phyloP scores from a whole-genome alignment of 1,140 invertebrate genomes.

The Planococcus citri region DNA sequence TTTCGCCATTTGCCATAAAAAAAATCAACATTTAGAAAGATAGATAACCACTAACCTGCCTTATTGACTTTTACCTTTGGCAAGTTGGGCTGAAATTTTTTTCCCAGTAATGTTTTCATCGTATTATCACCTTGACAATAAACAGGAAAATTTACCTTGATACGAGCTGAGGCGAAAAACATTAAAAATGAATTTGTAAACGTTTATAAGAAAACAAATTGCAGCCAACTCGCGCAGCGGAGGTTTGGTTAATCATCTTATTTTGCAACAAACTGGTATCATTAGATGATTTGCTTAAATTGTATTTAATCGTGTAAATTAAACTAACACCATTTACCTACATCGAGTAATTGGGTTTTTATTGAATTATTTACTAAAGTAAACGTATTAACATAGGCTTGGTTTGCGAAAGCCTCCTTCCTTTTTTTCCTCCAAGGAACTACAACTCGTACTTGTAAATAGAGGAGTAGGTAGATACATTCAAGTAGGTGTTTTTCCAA shows the following conservation, averaged over 20 bases:
- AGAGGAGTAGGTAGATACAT: too few species aligned
- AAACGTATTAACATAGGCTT: too few species aligned
- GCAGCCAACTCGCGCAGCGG: background rate
- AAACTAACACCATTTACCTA: background rate
- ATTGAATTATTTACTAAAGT: too few species aligned
- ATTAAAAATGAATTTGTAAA: background rate
- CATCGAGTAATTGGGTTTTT: background rate
- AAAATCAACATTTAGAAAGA: too few species aligned
- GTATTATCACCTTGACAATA: background rate
- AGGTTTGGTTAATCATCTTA: background rate
- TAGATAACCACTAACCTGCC: too few species aligned
- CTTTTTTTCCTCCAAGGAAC: too few species aligned
- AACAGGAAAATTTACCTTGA: constrained; percentile 7
- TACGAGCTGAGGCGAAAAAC: background rate
- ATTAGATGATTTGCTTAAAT: background rate
- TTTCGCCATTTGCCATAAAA: too few species aligned
- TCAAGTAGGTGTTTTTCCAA: too few species aligned
- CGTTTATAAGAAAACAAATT: background rate
- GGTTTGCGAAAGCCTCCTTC: too few species aligned
- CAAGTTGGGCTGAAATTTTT: too few species aligned
- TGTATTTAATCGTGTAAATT: background rate
- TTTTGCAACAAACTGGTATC: background rate
- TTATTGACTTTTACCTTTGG: too few species aligned
- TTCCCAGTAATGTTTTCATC: background rate
- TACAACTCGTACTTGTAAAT: too few species aligned